Evolutionary conservation across 2,113 vertebrate genomes (phyloP), one percentile per base, ranked within the genome.

Genomic region (Opisthocomus hoazin): DNA sequence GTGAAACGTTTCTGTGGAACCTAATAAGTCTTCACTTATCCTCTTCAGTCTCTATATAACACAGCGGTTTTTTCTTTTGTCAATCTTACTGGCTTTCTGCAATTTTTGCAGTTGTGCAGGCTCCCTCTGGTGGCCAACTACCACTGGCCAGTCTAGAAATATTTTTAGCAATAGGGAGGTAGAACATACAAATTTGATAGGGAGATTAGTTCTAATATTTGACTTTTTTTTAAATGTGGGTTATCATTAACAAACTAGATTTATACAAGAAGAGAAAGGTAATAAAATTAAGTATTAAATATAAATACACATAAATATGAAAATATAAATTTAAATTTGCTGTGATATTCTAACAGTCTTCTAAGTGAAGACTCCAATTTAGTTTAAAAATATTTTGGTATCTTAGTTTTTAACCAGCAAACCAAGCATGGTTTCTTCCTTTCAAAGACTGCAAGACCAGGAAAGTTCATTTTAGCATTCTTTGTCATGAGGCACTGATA

Each of bases 111-210:
- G 79, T 45, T 84, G 43, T 87, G 26, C 60, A 61, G 84, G 92
- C 95, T 93, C 95, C 94, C 93, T 97, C 95, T 95, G 87, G 71
- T 93, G 95, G 94, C 54, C 73, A 84, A 11, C 10, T 20, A 15
- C 51, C 73, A 17, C 65, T 43, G 66, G 27, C 63, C 58, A n/a
- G 41, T 10, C 7, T 10, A 76, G 32, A 66, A 73, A 39, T 34
- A 22, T 0, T 32, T 5, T 66, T 57, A 30, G 36, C 30, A 12
- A 9, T 1, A 10, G 7, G 8, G 5, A 92, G 26, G 20, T 20
- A 45, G 19, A 56, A 15, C 20, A 3, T 0, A 14, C 22, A 24
- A 60, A 36, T 87, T 64, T 22, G 11, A 39, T 7, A 16, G 26
- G 48, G 15, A 2, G 0, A 10, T 50, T 46, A 20, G 26, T 45